These are phyloP conservation scores for Syngnathus rostellatus DNA, from an alignment of 2,797 vertebrate genomes.

Conservation along the genomic window DNA sequence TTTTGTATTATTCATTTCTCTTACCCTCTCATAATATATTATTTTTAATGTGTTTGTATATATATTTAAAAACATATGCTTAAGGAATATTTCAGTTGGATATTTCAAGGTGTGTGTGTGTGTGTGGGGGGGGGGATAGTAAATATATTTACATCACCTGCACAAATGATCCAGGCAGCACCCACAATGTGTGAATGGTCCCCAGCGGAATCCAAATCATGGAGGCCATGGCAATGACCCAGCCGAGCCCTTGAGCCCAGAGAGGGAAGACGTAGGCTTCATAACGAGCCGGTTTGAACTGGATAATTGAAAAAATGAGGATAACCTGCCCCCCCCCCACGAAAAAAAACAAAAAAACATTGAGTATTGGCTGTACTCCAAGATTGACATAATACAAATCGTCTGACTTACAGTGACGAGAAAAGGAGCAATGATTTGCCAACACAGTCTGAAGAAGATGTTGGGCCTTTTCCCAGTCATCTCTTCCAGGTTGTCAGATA, in stretches of 20 bases:
- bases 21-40: too few species aligned
- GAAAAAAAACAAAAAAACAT: neutral
- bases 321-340: slow-evolving; percentile 55
- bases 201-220: slow-evolving; percentile 73
- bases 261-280: slow-evolving; percentile 62
- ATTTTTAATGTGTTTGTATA: too few species aligned
- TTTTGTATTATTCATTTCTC: too few species aligned
- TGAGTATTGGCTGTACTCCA: neutral
- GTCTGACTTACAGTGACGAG: slow-evolving; percentile 59
- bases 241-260: slow-evolving; percentile 73
- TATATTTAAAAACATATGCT: too few species aligned
- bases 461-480: slow-evolving; percentile 63
- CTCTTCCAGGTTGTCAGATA: slow-evolving; percentile 63
- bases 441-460: slow-evolving; percentile 66
- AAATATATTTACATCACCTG: slow-evolving; percentile 47
- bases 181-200: slow-evolving; percentile 67
- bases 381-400: neutral
- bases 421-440: slow-evolving; percentile 60
- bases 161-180: slow-evolving; percentile 62
- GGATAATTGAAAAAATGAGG: slow-evolving; percentile 67
- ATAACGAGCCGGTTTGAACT: slow-evolving; percentile 71
- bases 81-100: too few species aligned
- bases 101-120: too few species aligned
- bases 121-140: neutral
- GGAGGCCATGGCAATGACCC: slow-evolving; percentile 68